Conservation (phyloP, 2,113 vertebrate genomes). For the Pterocles burchelli region DNA sequence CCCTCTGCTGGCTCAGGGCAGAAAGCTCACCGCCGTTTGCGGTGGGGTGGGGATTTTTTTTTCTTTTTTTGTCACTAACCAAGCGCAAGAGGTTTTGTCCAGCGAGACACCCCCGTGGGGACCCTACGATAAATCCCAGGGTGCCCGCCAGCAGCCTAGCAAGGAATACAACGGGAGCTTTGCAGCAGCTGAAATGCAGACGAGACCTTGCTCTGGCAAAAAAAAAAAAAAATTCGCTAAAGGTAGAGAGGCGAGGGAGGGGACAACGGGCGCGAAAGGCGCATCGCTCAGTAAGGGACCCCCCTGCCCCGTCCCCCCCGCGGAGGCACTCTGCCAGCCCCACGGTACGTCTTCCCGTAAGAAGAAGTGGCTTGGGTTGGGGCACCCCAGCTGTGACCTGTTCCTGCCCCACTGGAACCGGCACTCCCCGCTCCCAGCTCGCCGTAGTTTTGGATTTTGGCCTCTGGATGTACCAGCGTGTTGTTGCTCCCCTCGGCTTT, state of each 20-base stretch:
- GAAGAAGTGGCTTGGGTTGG: conserved; percentile 63
- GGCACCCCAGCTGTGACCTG: conserved; percentile 72
- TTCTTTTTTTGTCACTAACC: conserved; percentile 35
- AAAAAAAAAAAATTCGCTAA: conserved; percentile 38
- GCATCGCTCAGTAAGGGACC: conserved; percentile 75
- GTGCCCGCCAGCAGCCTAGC: conserved; percentile 37
- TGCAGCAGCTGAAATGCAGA: conserved; percentile 69
- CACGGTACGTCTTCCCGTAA: conserved; percentile 75
- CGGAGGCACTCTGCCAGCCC: conserved; percentile 73
- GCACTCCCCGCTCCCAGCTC: conserved; percentile 69
- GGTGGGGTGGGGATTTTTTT: neutral
- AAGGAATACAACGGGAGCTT: conserved; percentile 44
- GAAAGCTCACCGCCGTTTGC: neutral
- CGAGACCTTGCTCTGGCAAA: conserved; percentile 60
- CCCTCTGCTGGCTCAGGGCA: conserved; percentile 14
- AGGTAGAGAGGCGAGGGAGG: conserved; percentile 48
- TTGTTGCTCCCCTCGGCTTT: conserved; percentile 80
- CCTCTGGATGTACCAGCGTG: conserved; percentile 74
- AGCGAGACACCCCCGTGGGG: neutral
- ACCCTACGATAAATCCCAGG: neutral
- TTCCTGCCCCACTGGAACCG: conserved; percentile 66
- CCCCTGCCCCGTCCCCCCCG: conserved; percentile 81
- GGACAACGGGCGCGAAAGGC: conserved; percentile 22
- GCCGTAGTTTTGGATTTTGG: conserved; percentile 73
- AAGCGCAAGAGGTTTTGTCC: conserved; percentile 26